Evolutionary conservation across 2,113 vertebrate species (phyloP).

Genomic region (Zeus faber): DNA sequence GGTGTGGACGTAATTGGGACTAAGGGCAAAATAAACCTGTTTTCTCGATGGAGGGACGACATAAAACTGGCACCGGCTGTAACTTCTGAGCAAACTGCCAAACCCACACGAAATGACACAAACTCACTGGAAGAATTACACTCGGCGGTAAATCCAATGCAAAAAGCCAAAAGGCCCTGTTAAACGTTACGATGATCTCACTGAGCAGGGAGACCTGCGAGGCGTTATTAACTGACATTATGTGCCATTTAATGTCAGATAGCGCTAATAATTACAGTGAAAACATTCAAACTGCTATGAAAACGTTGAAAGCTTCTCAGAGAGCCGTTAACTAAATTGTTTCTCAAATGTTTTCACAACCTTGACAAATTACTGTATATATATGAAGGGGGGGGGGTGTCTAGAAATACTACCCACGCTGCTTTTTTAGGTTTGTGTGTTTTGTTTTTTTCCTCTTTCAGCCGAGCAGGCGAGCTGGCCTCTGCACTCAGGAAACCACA

Average conservation of each 20-base stretch:
- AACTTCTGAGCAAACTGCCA: constrained; percentile 5
- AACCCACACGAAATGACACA: constrained; percentile 3
- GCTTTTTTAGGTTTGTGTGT: not conserved
- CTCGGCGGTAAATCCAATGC: constrained; percentile 16
- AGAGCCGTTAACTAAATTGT: constrained; percentile 26
- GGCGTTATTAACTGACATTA: constrained; percentile 41
- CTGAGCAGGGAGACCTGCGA: constrained; percentile 19
- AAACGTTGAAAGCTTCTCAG: constrained; percentile 45
- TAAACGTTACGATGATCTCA: constrained; percentile 35
- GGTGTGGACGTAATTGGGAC: constrained; percentile 29
- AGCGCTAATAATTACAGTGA: constrained; percentile 16
- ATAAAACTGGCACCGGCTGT: constrained; percentile 13
- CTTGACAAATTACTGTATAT: constrained; percentile 59
- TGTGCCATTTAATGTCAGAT: constrained; percentile 19
- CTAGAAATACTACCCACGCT: constrained; percentile 42
- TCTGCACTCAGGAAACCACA: constrained; percentile 70
- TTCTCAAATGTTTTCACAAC: constrained; percentile 53
- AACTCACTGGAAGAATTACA: constrained; percentile 28
- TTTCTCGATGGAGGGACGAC: constrained; percentile 8
- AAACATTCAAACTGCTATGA: constrained; percentile 23
- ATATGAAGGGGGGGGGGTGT: constrained; percentile 50
- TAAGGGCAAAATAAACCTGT: constrained; percentile 25
- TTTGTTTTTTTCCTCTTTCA: constrained; percentile 11
- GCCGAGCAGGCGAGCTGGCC: constrained; percentile 59
- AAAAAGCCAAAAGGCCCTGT: constrained; percentile 14